Base-by-base conservation (phyloP, 2,888 invertebrate genomes). In the Ophion obscuratus region DNA sequence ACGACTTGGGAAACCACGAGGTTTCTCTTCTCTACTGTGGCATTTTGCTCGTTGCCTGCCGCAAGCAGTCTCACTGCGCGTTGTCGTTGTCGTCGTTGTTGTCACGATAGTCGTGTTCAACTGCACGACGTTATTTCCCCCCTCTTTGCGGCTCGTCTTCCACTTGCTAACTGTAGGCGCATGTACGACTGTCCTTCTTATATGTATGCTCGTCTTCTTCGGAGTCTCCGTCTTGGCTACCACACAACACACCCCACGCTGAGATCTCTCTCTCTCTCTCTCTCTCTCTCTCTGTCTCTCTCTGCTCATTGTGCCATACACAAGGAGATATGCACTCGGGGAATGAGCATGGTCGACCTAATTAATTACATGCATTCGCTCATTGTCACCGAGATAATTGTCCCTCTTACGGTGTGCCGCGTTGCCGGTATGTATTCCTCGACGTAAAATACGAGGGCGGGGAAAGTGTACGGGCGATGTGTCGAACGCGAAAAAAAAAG, bases 1-100 rank as follows among this genome's bases (percentile, higher is more conserved):
- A 81, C 75, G 75, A 75, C 81, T 75, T 47, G 62, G 62, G 67
- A 83, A 73, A 79, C 75, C 68, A 70, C 90, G 91, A 89, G 90
- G 92, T 44, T 61, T 91, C 91, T 89, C 84, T 47, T 71, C 73
- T 61, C 44, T 59, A 24, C 71, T 90, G 57, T 86, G 92, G 91
- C 89, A 92, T 92, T 92, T 92, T 88, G 88, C 84, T 88, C 86
- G 87, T 83, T 87, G 88, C 79, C 78, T 85, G 76, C 81, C 47
- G 77, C 44, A 67, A 24, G 24, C 24, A 86, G 83, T 84, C 76
- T 73, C 73, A 73, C 68, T 59, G 73, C 62, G 64, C 71, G 77
- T 83, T 81, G 80, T 83, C 83, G 87, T 85, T 84, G 85, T 85
- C 81, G 85, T 87, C 85, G 87, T 84, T 86, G 87, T 88, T 84